phyloP scores from a whole-genome alignment of 92 coral and sea anemone species.

The Actinernus sp. region DNA sequence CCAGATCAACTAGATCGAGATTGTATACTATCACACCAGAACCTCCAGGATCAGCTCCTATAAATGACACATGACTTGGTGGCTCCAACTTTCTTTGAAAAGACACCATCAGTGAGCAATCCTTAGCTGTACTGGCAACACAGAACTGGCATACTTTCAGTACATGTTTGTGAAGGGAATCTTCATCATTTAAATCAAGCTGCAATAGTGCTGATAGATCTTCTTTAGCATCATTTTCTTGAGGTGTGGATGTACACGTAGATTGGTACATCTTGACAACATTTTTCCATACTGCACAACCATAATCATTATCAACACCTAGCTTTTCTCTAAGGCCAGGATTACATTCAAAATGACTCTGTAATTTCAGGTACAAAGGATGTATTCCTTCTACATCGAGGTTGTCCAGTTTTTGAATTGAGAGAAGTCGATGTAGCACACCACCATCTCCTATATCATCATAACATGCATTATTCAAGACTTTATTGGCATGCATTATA shows the following conservation, averaged over 20 bases:
- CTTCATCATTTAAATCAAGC: slow-evolving; percentile 24
- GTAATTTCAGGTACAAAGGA: slow-evolving; percentile 49
- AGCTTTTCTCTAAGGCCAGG: slow-evolving; percentile 43
- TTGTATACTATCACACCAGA: slow-evolving; percentile 28
- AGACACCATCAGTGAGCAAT: slow-evolving; percentile 89
- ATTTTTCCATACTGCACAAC: slow-evolving; percentile 52
- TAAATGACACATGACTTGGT: slow-evolving; percentile 17
- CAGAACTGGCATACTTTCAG: slow-evolving; percentile 70
- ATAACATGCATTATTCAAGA: not conserved
- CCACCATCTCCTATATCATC: slow-evolving; percentile 69
- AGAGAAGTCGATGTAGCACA: slow-evolving; percentile 63
- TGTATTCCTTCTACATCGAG: slow-evolving; percentile 78
- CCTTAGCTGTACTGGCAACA: slow-evolving; percentile 91
- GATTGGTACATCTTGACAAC: slow-evolving; percentile 2
- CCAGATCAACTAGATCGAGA: slow-evolving; percentile 90
- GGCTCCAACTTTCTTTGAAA: slow-evolving; percentile 47
- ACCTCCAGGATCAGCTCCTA: slow-evolving; percentile 19
- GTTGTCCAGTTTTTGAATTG: slow-evolving; percentile 81
- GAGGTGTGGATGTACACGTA: not conserved
- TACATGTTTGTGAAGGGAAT: slow-evolving; percentile 28
- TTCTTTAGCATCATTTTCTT: not conserved
- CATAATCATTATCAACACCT: slow-evolving; percentile 64
- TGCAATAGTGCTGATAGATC: not conserved
- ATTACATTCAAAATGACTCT: slow-evolving; percentile 36
- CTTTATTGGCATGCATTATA: not conserved